Conservation (phyloP, 2,888 invertebrate species). For the Timema cristinae region DNA sequence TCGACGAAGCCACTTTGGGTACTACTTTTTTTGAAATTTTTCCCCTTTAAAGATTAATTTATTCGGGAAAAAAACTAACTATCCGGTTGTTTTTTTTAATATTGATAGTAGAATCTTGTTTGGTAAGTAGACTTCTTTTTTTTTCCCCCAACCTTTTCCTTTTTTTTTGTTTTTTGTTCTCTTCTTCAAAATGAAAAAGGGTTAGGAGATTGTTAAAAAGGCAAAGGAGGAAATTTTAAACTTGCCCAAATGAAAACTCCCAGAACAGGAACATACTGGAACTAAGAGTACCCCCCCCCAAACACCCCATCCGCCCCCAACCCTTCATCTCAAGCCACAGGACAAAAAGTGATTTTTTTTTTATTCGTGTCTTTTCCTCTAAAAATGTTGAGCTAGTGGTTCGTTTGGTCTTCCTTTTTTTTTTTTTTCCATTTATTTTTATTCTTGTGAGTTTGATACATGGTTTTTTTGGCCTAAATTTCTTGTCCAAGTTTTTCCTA, state of each 20-base stretch:
- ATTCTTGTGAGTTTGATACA: neutral
- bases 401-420: constrained; percentile 8
- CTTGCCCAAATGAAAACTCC: constrained; percentile 26
- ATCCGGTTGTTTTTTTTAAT: constrained; percentile 19
- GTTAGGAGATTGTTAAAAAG: constrained; percentile 27
- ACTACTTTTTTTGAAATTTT: no score
- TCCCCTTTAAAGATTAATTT: no score
- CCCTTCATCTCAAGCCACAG: constrained; percentile 20
- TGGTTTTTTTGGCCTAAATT: constrained; percentile 12
- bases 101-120: constrained; percentile 13
- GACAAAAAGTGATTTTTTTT: constrained; percentile 23
- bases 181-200: constrained; percentile 29
- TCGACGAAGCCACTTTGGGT: no score
- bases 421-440: neutral
- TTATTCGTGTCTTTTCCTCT: constrained; percentile 8
- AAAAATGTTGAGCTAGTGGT: constrained; percentile 24
- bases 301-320: neutral
- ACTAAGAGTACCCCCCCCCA: constrained; percentile 37
- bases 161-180: constrained; percentile 21
- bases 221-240: constrained; percentile 27
- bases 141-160: neutral
- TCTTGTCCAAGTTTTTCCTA: neutral
- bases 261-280: constrained; percentile 19
- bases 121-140: constrained; percentile 20
- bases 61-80: no score